Evolutionary conservation across 2,113 vertebrate species (phyloP), one percentile per base, ranked within the genome.

Genomic region (Crotalus viridis): DNA sequence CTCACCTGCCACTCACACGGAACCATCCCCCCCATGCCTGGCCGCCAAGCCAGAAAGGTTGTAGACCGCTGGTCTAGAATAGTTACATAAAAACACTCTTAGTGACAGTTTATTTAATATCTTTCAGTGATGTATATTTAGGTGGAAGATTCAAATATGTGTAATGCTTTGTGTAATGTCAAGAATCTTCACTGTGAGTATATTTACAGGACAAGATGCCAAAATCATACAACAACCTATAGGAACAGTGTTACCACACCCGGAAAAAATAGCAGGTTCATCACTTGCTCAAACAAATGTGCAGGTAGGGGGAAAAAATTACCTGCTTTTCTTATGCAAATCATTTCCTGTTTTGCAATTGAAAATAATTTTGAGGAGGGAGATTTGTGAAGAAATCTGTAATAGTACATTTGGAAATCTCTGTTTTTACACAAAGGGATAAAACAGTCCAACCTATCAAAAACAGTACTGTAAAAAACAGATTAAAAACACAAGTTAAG

Each of bases 201-300:
- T 96, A 93, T 91, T 95, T 95, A 95, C 94, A 98, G 98, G 97
- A 55, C 98, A 98, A 95, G 97, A 98, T 94, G 95, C 96, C 95
- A 98, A 98, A 97, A 94, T 97, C 39, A 26, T 97, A 59, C 97
- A 98, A 1, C 96, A 95, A 0, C 89, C 97, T 94, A 87, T 98
- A 96, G 98, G 97, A 96, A 92, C 96, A 7, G 1, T 95, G 91
- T 97, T 97, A 43, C 28, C 96, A 21, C 97, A 95, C 43, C 97
- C 97, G 88, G 98, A 98, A 90, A 98, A 97, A 96, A 89, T 89
- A n/a, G 33, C 97, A 90, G 98, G 97, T 89, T 96, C 96, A 5
- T 96, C 97, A 89, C 95, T 97, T 94, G 95, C 95, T 94, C 98
- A 97, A 88, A 94, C 98, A 89, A 89, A 51, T 90, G 56, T 97